Evolutionary conservation across 2,113 vertebrate species (phyloP).

Genomic region (Pluvialis apricaria): DNA sequence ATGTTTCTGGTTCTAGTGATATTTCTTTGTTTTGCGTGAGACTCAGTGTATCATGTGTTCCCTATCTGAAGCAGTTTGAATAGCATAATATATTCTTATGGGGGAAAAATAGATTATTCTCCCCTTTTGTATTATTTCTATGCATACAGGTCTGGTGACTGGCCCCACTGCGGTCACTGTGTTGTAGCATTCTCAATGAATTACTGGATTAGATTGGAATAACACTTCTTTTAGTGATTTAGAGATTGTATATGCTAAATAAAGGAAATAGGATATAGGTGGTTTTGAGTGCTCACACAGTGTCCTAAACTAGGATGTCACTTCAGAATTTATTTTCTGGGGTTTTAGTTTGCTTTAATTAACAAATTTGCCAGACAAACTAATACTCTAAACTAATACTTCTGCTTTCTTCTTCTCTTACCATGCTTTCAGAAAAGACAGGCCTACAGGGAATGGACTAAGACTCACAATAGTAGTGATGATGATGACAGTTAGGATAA

Average conservation of each 20-base stretch:
- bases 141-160: not conserved
- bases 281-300: not conserved
- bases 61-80: not conserved
- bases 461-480: slow-evolving; percentile 80
- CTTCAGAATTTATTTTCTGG: slow-evolving; percentile 30
- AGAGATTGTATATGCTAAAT: not conserved
- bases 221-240: not conserved
- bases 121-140: not conserved
- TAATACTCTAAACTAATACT: slow-evolving; percentile 72
- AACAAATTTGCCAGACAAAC: slow-evolving; percentile 35
- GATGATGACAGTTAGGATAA: slow-evolving; percentile 75
- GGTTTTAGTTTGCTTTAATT: slow-evolving; percentile 21
- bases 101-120: not conserved
- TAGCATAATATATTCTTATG: not conserved
- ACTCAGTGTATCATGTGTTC: not conserved
- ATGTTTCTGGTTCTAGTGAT: not conserved
- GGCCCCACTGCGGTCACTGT: not conserved
- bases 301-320: not conserved
- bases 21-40: not conserved
- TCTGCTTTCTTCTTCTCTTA: slow-evolving; percentile 80
- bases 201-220: not conserved
- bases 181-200: not conserved
- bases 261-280: not conserved
- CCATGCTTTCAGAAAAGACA: slow-evolving; percentile 89
- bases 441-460: slow-evolving; percentile 80